Conservation (phyloP, 2,797 vertebrate genomes). For the Coreius guichenoti region DNA sequence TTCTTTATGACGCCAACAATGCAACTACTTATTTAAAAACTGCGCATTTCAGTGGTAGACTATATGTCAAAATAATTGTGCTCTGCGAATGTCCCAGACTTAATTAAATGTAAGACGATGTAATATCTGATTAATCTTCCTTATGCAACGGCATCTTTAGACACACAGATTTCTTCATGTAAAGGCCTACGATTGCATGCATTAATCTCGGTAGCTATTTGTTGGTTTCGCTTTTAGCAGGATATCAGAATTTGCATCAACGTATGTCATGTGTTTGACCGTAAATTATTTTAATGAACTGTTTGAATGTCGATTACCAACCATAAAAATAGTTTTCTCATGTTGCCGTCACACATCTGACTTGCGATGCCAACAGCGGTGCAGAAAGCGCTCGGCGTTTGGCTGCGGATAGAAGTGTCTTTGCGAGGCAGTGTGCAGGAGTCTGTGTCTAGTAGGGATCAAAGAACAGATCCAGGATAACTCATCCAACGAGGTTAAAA, state of each 20-base stretch:
- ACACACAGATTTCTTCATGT: too few species aligned
- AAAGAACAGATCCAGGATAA: conserved; percentile 65
- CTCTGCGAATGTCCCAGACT: background rate
- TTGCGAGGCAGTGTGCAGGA: background rate
- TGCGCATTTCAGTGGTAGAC: background rate
- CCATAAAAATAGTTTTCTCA: conserved; percentile 19
- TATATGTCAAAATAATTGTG: background rate
- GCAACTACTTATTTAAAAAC: background rate
- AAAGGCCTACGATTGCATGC: background rate
- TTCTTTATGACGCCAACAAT: background rate
- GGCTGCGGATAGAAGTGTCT: background rate
- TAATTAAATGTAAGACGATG: background rate
- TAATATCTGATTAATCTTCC: background rate
- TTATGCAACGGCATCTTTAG: background rate
- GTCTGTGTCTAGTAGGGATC: conserved; percentile 18
- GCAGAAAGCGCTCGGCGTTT: background rate
- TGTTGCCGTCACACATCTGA: conserved; percentile 17
- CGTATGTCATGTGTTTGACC: background rate
- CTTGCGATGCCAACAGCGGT: background rate
- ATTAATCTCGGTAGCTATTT: background rate
- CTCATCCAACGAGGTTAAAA: conserved; percentile 72
- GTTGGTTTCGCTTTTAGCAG: background rate
- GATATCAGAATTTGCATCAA: background rate
- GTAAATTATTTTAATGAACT: conserved; percentile 2
- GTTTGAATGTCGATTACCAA: conserved; percentile 18